Evolutionary conservation across 2,888 invertebrate species (phyloP), one percentile per base, ranked within the genome.

Genomic region (Hylaea fasciaria): DNA sequence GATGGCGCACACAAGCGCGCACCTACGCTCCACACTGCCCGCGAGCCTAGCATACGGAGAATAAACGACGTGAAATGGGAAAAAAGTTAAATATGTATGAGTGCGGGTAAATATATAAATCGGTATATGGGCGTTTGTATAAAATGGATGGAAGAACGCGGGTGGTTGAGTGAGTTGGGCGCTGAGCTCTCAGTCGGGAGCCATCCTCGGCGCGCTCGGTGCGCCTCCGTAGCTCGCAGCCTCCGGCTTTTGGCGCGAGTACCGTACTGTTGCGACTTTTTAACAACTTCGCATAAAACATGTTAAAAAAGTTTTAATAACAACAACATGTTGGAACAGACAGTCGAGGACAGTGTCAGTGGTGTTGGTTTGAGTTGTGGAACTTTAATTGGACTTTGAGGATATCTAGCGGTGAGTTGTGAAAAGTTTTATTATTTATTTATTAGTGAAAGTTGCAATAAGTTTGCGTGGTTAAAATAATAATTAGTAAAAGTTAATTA

Each of bases 31-130:
- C 64, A 71, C 74, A 69, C 78, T 75, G 77, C 70, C 76, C 80
- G 74, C 80, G 77, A 77, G 74, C 76, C 82, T 82, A 80, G 88
- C 90, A 89, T 87, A 88, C 87, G 87, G 80, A 76, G 87, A 87
- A 89, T 89, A 91, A 90, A 88, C 91, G 90, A 88, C 83, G 86
- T 87, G 90, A 90, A 91, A 92, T 91, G 89, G 89, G 89, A 91
- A 91, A 92, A 92, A 92, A 90, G 87, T 91, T 90, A 90, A 92
- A 91, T 92, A 92, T 92, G 91, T 92, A 92, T 90, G 91, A 90
- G 91, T 91, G 91, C 81, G 91, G 88, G 91, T 88, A 91, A 91
- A 92, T 91, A 91, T 89, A 91, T 91, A 91, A 91, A 91, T 92
- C 88, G 90, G 91, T 90, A 91, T 86, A 91, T 91, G 89, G 77